Percentiles rank a stretch among this genome's conserved stretches.
phyloP scores from a whole-genome alignment of 2,888 invertebrate species.

The Orchesella flavescens region DNA sequence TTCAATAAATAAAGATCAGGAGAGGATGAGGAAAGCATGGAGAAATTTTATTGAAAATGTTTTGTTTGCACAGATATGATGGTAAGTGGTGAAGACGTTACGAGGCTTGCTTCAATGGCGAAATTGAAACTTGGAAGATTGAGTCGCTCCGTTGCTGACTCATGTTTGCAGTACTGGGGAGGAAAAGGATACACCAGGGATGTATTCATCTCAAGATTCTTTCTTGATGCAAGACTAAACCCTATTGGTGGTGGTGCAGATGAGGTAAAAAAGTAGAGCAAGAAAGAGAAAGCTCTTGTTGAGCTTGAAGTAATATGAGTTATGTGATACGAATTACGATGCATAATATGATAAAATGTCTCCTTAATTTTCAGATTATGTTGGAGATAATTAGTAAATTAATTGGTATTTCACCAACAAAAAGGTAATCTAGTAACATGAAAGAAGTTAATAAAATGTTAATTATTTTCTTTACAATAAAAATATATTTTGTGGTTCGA shows the following conservation, averaged over 20 bases:
- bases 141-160: conserved; percentile 75
- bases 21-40: not conserved
- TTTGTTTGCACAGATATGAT: conserved; percentile 64
- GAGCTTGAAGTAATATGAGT: not conserved
- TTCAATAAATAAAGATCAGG: not conserved
- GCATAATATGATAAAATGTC: not conserved
- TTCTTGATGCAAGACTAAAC: conserved; percentile 76
- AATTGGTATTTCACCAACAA: conserved; percentile 73
- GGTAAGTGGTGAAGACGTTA: conserved; percentile 74
- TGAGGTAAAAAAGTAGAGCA: conserved; percentile 74
- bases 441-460: not conserved
- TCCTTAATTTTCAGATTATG: conserved; percentile 73
- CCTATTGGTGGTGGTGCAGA: conserved; percentile 78
- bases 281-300: not conserved
- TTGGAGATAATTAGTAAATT: conserved; percentile 77
- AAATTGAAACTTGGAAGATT: conserved; percentile 75
- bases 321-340: not conserved
- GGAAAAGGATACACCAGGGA: conserved; percentile 78
- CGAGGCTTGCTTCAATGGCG: conserved; percentile 77
- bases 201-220: conserved; percentile 73
- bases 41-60: conserved; percentile 29
- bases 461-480: too few relatives aligned
- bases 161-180: conserved; percentile 78
- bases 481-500: too few relatives aligned
- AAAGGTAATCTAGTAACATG: not conserved